Conservation (phyloP, 2,113 vertebrate species). For the human (Homo sapiens) region GRCh38 chr11:60674001-60674500, state of each 20-base stretch:
- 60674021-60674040: background rate
- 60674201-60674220: background rate
- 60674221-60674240: background rate
- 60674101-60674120: background rate
- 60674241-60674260: background rate
- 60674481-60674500: background rate
- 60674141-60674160: background rate
- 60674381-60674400: background rate
- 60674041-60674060: background rate
- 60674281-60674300: background rate
- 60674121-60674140: background rate
- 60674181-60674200: background rate
- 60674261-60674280: background rate
- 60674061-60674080: background rate
- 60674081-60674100: background rate
- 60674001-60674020: background rate
- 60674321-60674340: background rate
- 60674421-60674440: background rate
- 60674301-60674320: background rate
- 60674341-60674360: background rate
- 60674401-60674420: background rate
- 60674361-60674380: background rate
- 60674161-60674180: background rate
- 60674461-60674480: background rate
- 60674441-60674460: background rate